These are phyloP conservation scores for Garrulus glandarius DNA, from an alignment of 2,797 vertebrate genomes.

Conservation along the genomic window DNA sequence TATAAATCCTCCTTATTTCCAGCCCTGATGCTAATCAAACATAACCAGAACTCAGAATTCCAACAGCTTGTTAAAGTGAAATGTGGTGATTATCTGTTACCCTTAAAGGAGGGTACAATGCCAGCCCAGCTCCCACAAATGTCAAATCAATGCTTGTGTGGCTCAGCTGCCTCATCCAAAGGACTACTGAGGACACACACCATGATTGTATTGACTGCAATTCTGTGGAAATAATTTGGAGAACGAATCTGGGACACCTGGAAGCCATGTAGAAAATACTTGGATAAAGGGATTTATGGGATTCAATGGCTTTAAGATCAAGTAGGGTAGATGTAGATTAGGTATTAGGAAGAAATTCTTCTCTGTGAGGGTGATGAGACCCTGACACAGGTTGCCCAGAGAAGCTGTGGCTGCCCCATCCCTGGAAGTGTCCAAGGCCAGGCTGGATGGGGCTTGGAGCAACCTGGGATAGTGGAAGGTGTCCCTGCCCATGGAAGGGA, in stretches of 20 bases:
- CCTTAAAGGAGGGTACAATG: not conserved
- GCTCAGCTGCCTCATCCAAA: not conserved
- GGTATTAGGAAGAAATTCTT: not conserved
- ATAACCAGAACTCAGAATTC: not conserved
- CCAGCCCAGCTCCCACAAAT: not conserved
- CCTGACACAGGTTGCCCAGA: fast-evolving
- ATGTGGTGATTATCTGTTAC: not conserved
- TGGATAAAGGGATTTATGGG: not conserved
- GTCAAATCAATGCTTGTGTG: not conserved
- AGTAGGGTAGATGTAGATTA: not conserved
- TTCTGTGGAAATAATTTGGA: not conserved
- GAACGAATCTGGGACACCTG: not conserved
- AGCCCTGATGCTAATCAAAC: not conserved
- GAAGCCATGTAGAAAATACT: not conserved
- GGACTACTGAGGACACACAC: not conserved
- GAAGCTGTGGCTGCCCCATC: not conserved
- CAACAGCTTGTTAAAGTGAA: not conserved
- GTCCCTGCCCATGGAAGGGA: not conserved
- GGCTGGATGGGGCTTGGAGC: fast-evolving
- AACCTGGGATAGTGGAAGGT: not conserved
- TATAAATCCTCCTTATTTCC: not conserved
- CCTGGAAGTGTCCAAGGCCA: not conserved
- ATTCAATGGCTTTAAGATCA: not conserved
- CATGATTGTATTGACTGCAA: not conserved
- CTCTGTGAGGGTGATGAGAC: fast-evolving